Conservation (phyloP, 2,797 vertebrate species). For the Ataeniobius toweri region DNA sequence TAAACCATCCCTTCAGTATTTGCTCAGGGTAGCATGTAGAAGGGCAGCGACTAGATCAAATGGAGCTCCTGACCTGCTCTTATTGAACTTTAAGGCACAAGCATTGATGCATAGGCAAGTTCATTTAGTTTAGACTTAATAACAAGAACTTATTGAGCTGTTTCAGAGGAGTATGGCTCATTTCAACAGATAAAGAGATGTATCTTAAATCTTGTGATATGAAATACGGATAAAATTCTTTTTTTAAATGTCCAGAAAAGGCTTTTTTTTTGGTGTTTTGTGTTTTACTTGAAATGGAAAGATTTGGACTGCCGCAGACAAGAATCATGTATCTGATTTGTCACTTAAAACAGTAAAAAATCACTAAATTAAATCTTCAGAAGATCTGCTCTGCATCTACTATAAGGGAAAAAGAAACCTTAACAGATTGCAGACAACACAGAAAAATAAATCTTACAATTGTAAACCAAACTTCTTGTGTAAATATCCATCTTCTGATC, state of each 20-base stretch:
- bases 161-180: background rate
- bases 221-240: too few relatives aligned
- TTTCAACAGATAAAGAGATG: too few relatives aligned
- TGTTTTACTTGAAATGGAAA: background rate
- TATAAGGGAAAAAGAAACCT: too few relatives aligned
- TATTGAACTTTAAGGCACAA: background rate
- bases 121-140: background rate
- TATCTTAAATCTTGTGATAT: too few relatives aligned
- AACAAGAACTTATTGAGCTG: background rate
- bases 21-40: too few relatives aligned
- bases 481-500: background rate
- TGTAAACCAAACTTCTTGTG: background rate
- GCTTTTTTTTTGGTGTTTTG: too few relatives aligned
- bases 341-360: background rate
- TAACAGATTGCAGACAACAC: background rate
- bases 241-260: too few relatives aligned
- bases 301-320: background rate
- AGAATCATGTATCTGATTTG: background rate
- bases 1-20: too few relatives aligned
- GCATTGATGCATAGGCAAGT: background rate
- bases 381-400: background rate
- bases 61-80: background rate
- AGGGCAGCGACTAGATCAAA: background rate
- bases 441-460: background rate
- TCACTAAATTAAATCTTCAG: background rate